These are phyloP conservation scores for Thymelicus lineola DNA, from an alignment of 2,888 invertebrate genomes.

Conservation along the genomic window DNA sequence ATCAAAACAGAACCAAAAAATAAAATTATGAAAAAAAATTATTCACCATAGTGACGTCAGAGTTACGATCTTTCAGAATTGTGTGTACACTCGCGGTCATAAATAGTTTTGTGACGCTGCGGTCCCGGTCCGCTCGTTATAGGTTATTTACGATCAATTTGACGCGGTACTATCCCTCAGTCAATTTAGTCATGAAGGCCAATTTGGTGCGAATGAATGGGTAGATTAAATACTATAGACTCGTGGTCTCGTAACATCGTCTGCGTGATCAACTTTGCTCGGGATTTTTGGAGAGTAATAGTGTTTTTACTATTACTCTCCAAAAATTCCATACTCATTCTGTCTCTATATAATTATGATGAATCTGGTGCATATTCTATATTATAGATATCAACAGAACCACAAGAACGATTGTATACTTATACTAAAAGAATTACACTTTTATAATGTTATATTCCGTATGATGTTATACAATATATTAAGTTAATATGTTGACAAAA, in stretches of 20 bases:
- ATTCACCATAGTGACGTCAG: not conserved
- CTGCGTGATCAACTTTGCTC: no score
- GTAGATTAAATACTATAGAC: constrained; percentile 10
- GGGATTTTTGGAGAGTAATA: no score
- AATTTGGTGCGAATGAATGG: constrained; percentile 7
- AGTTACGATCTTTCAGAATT: constrained; percentile 3
- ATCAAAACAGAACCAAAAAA: not conserved
- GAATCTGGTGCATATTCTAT: no score
- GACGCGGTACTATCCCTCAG: constrained; percentile 17
- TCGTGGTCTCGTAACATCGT: not conserved
- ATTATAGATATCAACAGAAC: no score
- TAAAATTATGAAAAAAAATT: not conserved
- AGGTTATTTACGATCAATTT: constrained; percentile 34
- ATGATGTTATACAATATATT: no score
- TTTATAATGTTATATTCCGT: no score
- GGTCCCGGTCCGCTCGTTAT: constrained; percentile 24
- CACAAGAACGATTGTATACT: no score
- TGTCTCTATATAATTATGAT: no score
- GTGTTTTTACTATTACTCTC: no score
- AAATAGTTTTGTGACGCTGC: constrained; percentile 24
- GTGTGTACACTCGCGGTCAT: constrained; percentile 27
- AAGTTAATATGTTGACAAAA: no score
- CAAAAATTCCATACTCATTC: no score
- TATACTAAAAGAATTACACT: no score
- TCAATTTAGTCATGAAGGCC: constrained; percentile 22